Percentiles rank a stretch among this genome's conserved stretches.
These are phyloP conservation scores for Dendroctonus ponderosae DNA, from an alignment of 1,140 invertebrate species.

Conservation along the genomic window DNA sequence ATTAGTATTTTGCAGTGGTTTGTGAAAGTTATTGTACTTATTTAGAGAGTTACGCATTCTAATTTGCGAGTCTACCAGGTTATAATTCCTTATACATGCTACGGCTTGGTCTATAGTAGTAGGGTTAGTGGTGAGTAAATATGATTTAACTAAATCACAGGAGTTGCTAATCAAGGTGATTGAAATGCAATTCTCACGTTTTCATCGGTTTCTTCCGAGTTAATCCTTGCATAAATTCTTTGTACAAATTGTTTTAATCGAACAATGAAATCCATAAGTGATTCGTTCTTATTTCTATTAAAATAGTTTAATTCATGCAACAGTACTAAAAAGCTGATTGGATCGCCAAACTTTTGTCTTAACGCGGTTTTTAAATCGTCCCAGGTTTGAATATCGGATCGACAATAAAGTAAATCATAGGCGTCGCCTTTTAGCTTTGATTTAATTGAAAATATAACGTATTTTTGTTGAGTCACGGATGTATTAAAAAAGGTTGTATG, in stretches of 20 bases:
- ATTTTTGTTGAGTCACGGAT: background rate
- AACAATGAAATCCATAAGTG: conserved; percentile 2
- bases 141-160: no score
- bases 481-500: conserved; percentile 3
- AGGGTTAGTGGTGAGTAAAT: no score
- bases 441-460: conserved; percentile 4
- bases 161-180: no score
- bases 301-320: conserved; percentile 20
- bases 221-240: conserved; percentile 15
- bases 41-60: no score
- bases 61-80: no score
- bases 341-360: conserved; percentile 24
- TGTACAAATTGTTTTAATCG: conserved; percentile 15
- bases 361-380: conserved; percentile 2
- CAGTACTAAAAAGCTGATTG: background rate
- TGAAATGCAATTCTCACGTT: no score
- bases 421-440: conserved; percentile 18
- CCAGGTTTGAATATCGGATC: conserved; percentile 17
- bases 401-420: conserved; percentile 2
- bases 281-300: conserved; percentile 13
- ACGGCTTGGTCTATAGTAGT: no score
- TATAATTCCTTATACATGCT: no score
- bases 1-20: no score
- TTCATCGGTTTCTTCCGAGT: no score
- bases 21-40: no score